phyloP scores from a whole-genome alignment of 2,888 invertebrate species.

The Synanthedon formicaeformis region DNA sequence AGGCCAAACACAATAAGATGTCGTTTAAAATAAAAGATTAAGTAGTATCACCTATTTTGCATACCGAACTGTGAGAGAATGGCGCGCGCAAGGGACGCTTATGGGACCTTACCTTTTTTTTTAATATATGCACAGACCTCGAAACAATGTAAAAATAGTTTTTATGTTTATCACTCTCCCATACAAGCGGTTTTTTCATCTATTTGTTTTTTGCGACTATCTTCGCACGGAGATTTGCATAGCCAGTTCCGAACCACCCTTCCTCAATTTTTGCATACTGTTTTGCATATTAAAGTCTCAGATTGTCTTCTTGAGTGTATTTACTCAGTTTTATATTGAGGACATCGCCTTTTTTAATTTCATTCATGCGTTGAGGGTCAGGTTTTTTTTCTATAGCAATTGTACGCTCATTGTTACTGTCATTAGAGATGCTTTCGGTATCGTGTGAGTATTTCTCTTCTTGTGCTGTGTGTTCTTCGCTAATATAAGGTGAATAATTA shows the following conservation, averaged over 20 bases:
- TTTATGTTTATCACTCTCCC: slow-evolving; percentile 57
- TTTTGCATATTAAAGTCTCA: slow-evolving; percentile 59
- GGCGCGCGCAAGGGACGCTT: slow-evolving; percentile 38
- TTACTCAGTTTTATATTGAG: slow-evolving; percentile 65
- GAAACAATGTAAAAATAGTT: slow-evolving; percentile 61
- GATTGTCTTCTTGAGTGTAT: slow-evolving; percentile 41
- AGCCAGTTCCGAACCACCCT: slow-evolving; percentile 54
- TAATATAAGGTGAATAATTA: slow-evolving; percentile 53
- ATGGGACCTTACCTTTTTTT: slow-evolving; percentile 31
- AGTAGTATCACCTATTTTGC: slow-evolving; percentile 53
- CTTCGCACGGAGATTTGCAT: slow-evolving; percentile 69
- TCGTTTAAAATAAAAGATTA: slow-evolving; percentile 69
- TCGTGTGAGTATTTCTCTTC: slow-evolving; percentile 45
- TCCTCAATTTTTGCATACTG: slow-evolving; percentile 36
- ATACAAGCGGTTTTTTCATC: slow-evolving; percentile 55
- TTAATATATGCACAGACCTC: slow-evolving; percentile 39
- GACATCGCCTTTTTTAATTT: slow-evolving; percentile 52
- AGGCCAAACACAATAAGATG: slow-evolving; percentile 60
- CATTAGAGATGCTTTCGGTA: slow-evolving; percentile 52
- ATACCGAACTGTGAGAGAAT: slow-evolving; percentile 60
- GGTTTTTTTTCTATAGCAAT: slow-evolving; percentile 43
- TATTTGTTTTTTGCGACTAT: slow-evolving; percentile 61
- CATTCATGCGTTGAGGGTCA: slow-evolving; percentile 51
- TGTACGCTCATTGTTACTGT: slow-evolving; percentile 37
- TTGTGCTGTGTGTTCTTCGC: slow-evolving; percentile 22